Conservation (phyloP, 2,797 vertebrate genomes). For the Spondyliosoma cantharus region DNA sequence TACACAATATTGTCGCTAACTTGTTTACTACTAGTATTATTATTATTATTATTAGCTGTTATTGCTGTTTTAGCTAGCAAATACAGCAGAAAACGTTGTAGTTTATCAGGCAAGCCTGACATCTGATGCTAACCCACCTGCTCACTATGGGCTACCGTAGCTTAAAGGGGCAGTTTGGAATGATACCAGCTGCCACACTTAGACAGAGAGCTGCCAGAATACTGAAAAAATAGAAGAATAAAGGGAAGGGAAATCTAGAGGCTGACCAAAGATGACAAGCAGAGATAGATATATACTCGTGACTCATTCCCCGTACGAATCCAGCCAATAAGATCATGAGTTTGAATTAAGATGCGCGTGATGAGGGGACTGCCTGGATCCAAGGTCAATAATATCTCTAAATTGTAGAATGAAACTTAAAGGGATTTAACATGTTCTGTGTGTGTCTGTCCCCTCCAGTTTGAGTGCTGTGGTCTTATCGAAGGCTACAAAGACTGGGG, state of each 20-base stretch:
- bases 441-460: conserved; percentile 56
- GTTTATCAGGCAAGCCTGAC: background rate
- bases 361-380: background rate
- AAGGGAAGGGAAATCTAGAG: background rate
- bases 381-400: background rate
- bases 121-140: background rate
- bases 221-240: background rate
- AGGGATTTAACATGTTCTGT: background rate
- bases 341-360: background rate
- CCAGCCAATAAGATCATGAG: background rate
- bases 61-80: background rate
- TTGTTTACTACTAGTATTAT: background rate
- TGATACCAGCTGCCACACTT: background rate
- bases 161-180: background rate
- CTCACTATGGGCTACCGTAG: background rate
- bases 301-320: background rate
- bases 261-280: background rate
- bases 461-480: conserved; percentile 80
- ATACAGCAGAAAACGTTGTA: background rate
- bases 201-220: background rate
- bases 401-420: background rate
- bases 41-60: background rate
- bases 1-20: background rate
- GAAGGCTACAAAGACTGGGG: conserved; percentile 84
- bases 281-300: too few relatives aligned